phyloP scores from a whole-genome alignment of 2,888 invertebrate species.

The Carterocephalus palaemon region DNA sequence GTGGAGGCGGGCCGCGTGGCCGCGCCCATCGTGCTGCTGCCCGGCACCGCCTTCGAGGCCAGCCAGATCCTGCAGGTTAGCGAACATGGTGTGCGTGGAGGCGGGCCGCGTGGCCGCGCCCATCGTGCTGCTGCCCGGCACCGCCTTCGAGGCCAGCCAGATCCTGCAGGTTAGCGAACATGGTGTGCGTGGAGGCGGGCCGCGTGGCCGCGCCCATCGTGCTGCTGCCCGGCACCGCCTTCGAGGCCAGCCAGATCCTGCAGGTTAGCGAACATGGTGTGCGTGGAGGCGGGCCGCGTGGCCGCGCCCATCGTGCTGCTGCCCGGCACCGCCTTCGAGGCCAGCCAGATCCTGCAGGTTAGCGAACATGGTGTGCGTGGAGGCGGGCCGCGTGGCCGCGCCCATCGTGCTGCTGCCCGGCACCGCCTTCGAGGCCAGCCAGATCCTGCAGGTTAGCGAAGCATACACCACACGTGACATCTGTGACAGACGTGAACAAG shows the following conservation, averaged over 20 bases:
- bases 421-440: too few species aligned
- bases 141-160: slow-evolving; percentile 95
- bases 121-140: slow-evolving; percentile 91
- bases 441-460: too few species aligned
- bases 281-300: too few species aligned
- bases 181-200: slow-evolving; percentile 97
- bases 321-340: too few species aligned
- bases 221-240: slow-evolving; percentile 92
- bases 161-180: slow-evolving; percentile 94
- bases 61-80: slow-evolving; percentile 94
- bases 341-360: too few species aligned
- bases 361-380: too few species aligned
- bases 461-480: slow-evolving; percentile 53
- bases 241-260: slow-evolving; percentile 93
- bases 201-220: slow-evolving; percentile 93
- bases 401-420: too few species aligned
- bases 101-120: slow-evolving; percentile 94
- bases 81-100: slow-evolving; percentile 97
- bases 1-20: slow-evolving; percentile 96
- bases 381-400: too few species aligned
- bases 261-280: too few species aligned
- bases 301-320: too few species aligned
- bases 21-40: slow-evolving; percentile 90
- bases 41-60: slow-evolving; percentile 94
- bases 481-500: too few species aligned